Evolutionary conservation across 2,113 vertebrate species (phyloP).

Genomic region (Sceloporus undulatus): DNA sequence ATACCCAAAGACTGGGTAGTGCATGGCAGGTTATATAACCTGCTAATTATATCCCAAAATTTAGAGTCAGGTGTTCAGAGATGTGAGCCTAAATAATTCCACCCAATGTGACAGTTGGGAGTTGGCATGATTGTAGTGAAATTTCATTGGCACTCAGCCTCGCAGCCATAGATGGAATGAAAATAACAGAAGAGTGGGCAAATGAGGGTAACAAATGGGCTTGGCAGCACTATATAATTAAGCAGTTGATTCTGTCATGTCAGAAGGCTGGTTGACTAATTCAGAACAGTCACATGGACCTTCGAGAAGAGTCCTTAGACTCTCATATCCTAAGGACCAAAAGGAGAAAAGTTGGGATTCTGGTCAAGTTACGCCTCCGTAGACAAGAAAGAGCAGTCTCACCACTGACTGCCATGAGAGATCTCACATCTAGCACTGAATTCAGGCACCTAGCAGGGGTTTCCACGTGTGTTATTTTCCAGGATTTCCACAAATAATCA

Average conservation of each 20-base stretch:
- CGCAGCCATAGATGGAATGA: conserved; percentile 13
- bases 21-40: conserved; percentile 59
- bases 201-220: conserved; percentile 31
- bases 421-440: too few relatives aligned
- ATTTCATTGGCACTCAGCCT: conserved; percentile 18
- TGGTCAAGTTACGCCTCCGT: too few relatives aligned
- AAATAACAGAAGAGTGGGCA: conserved; percentile 14
- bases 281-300: not conserved
- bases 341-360: too few relatives aligned
- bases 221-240: conserved; percentile 10
- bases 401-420: too few relatives aligned
- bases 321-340: too few relatives aligned
- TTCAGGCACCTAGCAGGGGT: too few relatives aligned
- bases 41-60: conserved; percentile 60
- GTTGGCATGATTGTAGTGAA: conserved; percentile 21
- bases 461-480: too few relatives aligned
- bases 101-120: conserved; percentile 30
- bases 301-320: not conserved
- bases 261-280: not conserved
- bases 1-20: conserved; percentile 16
- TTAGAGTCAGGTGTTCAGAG: conserved; percentile 46
- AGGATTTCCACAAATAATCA: too few relatives aligned
- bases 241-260: not conserved
- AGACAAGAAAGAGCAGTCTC: too few relatives aligned
- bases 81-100: conserved; percentile 47